Base-by-base conservation (phyloP, 2,888 invertebrate genomes). In the Apoda limacodes region DNA sequence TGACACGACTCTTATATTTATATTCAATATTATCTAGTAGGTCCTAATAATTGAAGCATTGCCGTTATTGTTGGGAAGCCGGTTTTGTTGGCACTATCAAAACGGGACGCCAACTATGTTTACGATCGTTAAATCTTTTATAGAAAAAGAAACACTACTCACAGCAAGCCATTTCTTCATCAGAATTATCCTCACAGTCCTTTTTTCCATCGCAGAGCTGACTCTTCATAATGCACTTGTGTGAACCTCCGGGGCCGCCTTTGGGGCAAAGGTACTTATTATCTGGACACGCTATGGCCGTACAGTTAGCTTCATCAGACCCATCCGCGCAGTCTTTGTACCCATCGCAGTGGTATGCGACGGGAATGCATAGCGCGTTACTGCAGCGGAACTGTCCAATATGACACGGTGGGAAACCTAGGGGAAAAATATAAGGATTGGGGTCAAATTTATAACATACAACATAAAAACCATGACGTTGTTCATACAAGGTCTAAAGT, bases 281-380 rank as follows among this genome's bases (percentile, higher is more conserved):
- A 51, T 91, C 92, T 9, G 93, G 92, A 68, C 95, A 95, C 9
- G 92, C 88, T 40, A 93, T 90, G 33, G 88, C 87, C 7, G 92
- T 91, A 71, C 95, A 95, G 81, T 93, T 92, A 43, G 85, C 85
- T 57, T 95, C 95, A 63, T 95, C 95, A 9, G 92, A 91, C 20
- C 92, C 92, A 58, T 98, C 98, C 1, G 89, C 85, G 70, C 98
- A 98, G 69, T 98, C 98, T 40, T 88, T 84, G 75, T 90, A 91
- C 13, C 93, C 92, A 57, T 90, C 90, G 71, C 93, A 93, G 61
- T 89, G 90, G 71, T 90, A 93, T 27, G 87, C 86, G 28, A 86
- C 85, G 0, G 96, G 97, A 51, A 98, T 95, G 71, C 98, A 98
- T 7, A 95, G 84, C 0, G 92, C 90, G 72, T 96, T 96, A 44